Evolutionary conservation across 2,888 invertebrate genomes (phyloP), one percentile per base, ranked within the genome.

Genomic region (Mythimna impura): DNA sequence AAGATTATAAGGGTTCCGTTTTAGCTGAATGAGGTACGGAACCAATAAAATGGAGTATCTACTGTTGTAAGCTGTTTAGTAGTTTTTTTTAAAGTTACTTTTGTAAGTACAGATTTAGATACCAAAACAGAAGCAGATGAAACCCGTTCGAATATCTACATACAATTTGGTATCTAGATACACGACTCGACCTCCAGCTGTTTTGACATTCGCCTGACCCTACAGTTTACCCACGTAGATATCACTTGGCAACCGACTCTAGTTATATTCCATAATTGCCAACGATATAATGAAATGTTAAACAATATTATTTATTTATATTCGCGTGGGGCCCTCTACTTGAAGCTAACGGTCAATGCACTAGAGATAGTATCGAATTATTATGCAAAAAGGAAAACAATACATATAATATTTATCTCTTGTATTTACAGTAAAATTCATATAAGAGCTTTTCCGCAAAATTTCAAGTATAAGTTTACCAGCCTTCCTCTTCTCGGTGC

Each of bases 211-310:
- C 57, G 25, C 25, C 5, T 67, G 81, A 84, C 84, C 68, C 55
- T 47, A 58, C 22, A 58, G 7, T 64, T 78, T 47, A 71, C 55
- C 25, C 43, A 67, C 54, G n/a, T 60, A 61, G 20, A 64, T 76
- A 76, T 70, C 67, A 68, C 74, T 78, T 78, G 76, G 47, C 73
- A 73, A 77, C 72, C 54, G 47, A 67, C 20, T 5, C 22, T 74
- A 40, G 22, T 30, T 61, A 66, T 69, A 70, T 73, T 83, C 61
- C 66, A 30, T 55, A 77, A 84, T 82, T 77, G 73, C 52, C 36
- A 63, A 73, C 63, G 73, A 72, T 79, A 79, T 88, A 87, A 89
- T 86, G 80, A 84, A 88, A 90, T 57, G 72, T 86, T 82, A 80
- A 87, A 86, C 86, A 88, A 86, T 68, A 68, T 81, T 84, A 76